These are phyloP conservation scores for Gasterosteus nipponicus DNA, from an alignment of 2,113 vertebrate species.

Conservation along the genomic window DNA sequence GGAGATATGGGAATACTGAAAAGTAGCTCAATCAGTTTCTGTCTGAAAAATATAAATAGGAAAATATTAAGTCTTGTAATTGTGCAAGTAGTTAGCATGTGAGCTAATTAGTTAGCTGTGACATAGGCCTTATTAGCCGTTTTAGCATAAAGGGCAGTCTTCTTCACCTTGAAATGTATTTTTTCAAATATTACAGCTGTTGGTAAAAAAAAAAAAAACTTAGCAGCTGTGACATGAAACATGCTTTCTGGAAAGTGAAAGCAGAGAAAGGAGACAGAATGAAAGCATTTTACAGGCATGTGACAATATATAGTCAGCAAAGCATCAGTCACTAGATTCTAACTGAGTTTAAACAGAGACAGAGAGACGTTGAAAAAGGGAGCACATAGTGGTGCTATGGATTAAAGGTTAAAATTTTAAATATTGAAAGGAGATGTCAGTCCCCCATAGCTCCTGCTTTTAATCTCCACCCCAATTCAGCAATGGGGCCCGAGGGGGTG, in stretches of 20 bases:
- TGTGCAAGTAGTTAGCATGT: not conserved
- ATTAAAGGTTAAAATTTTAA: slow-evolving; percentile 72
- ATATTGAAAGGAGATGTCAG: slow-evolving; percentile 66
- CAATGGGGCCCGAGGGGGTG: slow-evolving; percentile 43
- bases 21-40: not conserved
- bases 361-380: slow-evolving; percentile 36
- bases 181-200: not conserved
- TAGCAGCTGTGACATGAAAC: not conserved
- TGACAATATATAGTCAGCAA: slow-evolving; percentile 9
- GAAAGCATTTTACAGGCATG: not conserved
- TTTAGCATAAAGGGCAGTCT: not conserved
- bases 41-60: not conserved
- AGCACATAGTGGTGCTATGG: slow-evolving; percentile 35
- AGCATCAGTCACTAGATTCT: not conserved
- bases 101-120: not conserved
- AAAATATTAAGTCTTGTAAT: not conserved
- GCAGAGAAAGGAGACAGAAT: not conserved
- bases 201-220: slow-evolving; percentile 17
- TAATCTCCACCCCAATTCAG: slow-evolving; percentile 58
- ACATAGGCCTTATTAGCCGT: no score
- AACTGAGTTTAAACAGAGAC: slow-evolving; percentile 8
- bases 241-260: no score
- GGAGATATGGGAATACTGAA: not conserved
- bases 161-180: not conserved
- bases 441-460: slow-evolving; percentile 59